Evolutionary conservation across 2,888 invertebrate genomes (phyloP).

Genomic region (Chrysotoxum bicinctum): DNA sequence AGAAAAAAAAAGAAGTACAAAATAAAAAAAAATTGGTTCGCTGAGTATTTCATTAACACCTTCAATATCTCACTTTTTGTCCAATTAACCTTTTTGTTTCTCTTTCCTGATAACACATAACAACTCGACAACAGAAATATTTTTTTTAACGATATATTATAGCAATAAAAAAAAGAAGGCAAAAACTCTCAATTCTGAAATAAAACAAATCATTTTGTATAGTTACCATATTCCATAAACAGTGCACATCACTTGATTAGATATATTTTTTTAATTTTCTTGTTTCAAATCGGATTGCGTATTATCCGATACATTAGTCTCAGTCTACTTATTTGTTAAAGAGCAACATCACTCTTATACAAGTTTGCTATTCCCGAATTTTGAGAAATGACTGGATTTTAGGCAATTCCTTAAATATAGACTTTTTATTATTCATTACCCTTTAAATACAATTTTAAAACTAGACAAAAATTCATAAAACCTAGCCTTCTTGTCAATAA

Average conservation of each 20-base stretch:
- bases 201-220: conserved; percentile 32
- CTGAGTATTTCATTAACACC: conserved; percentile 61
- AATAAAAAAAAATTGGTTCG: conserved; percentile 16
- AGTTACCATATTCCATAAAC: conserved; percentile 3
- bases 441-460: too few relatives aligned
- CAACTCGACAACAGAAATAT: neutral
- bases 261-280: too few relatives aligned
- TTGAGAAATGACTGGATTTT: too few relatives aligned
- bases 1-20: neutral
- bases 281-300: too few relatives aligned
- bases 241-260: neutral
- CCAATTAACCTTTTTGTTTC: conserved; percentile 17
- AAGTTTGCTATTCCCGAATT: too few relatives aligned
- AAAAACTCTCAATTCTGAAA: conserved; percentile 10
- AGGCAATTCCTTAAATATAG: too few relatives aligned
- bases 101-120: conserved; percentile 23
- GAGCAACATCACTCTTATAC: too few relatives aligned
- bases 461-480: too few relatives aligned
- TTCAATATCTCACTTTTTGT: conserved; percentile 54
- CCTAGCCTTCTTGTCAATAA: too few relatives aligned
- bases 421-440: too few relatives aligned
- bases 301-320: too few relatives aligned
- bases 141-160: conserved; percentile 3
- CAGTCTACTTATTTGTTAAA: too few relatives aligned
- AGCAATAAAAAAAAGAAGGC: conserved; percentile 19